phyloP scores from a whole-genome alignment of 2,113 vertebrate species.

The Lathamus discolor region DNA sequence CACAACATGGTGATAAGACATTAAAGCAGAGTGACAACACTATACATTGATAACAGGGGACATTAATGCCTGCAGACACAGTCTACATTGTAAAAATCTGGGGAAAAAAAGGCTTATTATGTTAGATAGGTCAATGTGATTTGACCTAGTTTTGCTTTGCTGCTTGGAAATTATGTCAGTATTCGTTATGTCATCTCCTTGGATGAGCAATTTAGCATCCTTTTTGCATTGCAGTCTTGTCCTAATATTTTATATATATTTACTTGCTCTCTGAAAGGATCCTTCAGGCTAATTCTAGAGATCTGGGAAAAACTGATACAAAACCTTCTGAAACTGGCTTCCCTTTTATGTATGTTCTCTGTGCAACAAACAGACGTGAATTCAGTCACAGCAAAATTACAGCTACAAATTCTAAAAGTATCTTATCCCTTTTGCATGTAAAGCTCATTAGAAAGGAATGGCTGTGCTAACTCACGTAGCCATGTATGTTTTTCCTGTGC shows the following conservation, averaged over 20 bases:
- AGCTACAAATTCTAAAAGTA: background rate
- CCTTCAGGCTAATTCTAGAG: slow-evolving; percentile 58
- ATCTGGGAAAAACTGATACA: slow-evolving; percentile 31
- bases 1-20: slow-evolving; percentile 69
- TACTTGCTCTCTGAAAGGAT: slow-evolving; percentile 48
- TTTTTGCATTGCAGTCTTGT: slow-evolving; percentile 68
- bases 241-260: slow-evolving; percentile 66
- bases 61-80: slow-evolving; percentile 74
- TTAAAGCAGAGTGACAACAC: slow-evolving; percentile 69
- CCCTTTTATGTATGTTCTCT: background rate
- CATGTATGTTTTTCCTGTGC: background rate
- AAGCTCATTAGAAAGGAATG: background rate
- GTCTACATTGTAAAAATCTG: slow-evolving; percentile 74
- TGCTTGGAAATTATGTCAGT: slow-evolving; percentile 78
- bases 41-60: slow-evolving; percentile 73
- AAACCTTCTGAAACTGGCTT: background rate
- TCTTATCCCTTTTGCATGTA: background rate
- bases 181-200: slow-evolving; percentile 79
- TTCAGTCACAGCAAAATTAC: background rate
- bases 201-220: slow-evolving; percentile 75
- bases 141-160: slow-evolving; percentile 82
- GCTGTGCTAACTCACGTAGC: background rate
- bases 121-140: slow-evolving; percentile 75
- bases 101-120: slow-evolving; percentile 71
- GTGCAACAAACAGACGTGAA: background rate